A percentile compares a stretch with the other conserved stretches of the same genome.
Evolutionary conservation across 2,888 invertebrate species (phyloP).

Genomic region (Thyatira batis): DNA sequence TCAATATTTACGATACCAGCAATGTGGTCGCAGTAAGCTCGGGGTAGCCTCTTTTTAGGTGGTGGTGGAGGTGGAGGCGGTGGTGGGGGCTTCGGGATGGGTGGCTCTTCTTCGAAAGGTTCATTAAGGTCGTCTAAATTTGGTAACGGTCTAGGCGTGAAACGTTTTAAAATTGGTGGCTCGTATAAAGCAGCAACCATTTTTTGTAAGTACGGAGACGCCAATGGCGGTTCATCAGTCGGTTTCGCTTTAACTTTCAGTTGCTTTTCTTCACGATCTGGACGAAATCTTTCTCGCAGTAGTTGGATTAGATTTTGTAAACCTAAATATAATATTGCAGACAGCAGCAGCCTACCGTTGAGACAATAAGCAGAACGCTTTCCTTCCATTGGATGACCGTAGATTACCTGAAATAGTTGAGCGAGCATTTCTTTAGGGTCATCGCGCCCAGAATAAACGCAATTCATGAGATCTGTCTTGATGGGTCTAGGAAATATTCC

Average conservation of each 20-base stretch:
- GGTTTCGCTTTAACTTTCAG: constrained; percentile 37
- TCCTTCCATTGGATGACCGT: constrained; percentile 55
- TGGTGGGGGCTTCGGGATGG: constrained; percentile 49
- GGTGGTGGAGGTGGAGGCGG: constrained; percentile 64
- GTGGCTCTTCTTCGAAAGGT: constrained; percentile 59
- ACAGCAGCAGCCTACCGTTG: constrained; percentile 63
- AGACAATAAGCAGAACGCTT: constrained; percentile 52
- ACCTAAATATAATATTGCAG: constrained; percentile 65
- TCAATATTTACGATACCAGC: constrained; percentile 53
- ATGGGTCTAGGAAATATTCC: constrained; percentile 60
- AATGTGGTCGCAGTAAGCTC: constrained; percentile 54
- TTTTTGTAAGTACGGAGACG: constrained; percentile 65
- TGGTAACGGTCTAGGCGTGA: constrained; percentile 56
- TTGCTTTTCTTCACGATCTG: constrained; percentile 32
- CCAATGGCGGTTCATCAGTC: constrained; percentile 35
- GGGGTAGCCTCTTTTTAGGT: constrained; percentile 58
- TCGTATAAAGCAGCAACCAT: constrained; percentile 52
- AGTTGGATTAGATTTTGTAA: constrained; percentile 48
- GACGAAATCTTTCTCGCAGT: constrained; percentile 53
- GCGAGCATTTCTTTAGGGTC: constrained; percentile 70
- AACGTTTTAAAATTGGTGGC: constrained; percentile 39
- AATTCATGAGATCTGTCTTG: constrained; percentile 54
- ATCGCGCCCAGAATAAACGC: constrained; percentile 50
- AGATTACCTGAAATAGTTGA: constrained; percentile 53
- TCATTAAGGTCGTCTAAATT: constrained; percentile 62